Conservation (phyloP, 2,113 vertebrate genomes). For the Columbina picui region DNA sequence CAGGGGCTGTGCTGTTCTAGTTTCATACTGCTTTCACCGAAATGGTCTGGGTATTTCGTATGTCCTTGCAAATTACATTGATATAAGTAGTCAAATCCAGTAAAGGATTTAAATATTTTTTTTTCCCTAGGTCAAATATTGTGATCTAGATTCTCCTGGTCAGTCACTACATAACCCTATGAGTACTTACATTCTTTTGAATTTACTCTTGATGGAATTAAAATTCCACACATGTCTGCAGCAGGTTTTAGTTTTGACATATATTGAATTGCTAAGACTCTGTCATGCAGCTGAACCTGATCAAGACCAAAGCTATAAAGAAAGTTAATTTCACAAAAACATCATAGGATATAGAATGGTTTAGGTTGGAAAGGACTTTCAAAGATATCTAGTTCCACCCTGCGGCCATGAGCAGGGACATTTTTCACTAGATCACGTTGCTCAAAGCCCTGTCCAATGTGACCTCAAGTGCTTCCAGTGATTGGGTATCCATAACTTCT, state of each 20-base stretch:
- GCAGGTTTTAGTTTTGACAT: neutral
- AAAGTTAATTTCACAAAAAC: neutral
- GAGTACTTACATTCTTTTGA: neutral
- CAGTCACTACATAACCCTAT: neutral
- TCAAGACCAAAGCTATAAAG: neutral
- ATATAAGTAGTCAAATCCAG: neutral
- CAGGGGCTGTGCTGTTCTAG: neutral
- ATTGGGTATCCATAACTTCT: neutral
- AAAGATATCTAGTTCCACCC: neutral
- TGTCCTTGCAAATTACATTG: neutral
- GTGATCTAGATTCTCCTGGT: neutral
- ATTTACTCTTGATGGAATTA: neutral
- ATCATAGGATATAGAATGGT: neutral
- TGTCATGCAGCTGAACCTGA: neutral
- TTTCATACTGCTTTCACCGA: neutral
- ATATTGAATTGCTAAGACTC: neutral
- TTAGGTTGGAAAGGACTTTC: neutral
- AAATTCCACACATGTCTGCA: neutral
- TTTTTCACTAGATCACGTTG: too few relatives aligned
- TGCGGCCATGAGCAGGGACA: neutral
- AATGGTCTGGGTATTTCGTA: neutral
- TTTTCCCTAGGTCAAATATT: neutral
- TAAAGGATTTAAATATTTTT: neutral
- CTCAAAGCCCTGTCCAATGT: fast-evolving
- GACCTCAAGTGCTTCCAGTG: neutral